Conservation (phyloP, 2,797 vertebrate species). For the Platyrinchus mystaceus region DNA sequence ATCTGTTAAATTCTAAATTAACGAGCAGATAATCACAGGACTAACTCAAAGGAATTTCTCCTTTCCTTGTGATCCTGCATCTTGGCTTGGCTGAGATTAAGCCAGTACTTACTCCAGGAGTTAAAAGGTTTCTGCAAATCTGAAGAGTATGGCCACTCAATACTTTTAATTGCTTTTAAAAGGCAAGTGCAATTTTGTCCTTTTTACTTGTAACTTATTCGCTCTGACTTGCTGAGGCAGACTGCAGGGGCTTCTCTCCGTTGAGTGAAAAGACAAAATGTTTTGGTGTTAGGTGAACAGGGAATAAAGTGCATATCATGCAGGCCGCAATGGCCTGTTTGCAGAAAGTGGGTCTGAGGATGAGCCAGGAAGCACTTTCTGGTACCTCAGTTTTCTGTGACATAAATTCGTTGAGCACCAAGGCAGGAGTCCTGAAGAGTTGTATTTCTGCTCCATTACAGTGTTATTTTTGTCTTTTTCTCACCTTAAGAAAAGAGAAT, state of each 20-base stretch:
- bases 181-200: background rate
- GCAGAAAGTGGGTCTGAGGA: background rate
- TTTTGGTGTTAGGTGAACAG: background rate
- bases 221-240: background rate
- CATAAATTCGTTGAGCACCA: background rate
- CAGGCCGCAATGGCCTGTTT: background rate
- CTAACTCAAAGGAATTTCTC: background rate
- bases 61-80: background rate
- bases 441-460: background rate
- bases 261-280: background rate
- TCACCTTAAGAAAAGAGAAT: background rate
- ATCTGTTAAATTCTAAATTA: background rate
- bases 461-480: background rate
- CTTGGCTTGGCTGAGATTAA: background rate
- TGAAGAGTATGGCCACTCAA: background rate
- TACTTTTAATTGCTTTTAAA: background rate
- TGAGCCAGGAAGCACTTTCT: background rate
- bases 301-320: fast-evolving
- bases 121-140: background rate
- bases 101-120: background rate
- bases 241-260: background rate
- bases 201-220: background rate
- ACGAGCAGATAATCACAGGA: background rate
- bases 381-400: background rate
- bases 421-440: background rate